Evolutionary conservation across 1,140 invertebrate species (phyloP), one percentile per base, ranked within the genome.

Genomic region (Augochlora pura): DNA sequence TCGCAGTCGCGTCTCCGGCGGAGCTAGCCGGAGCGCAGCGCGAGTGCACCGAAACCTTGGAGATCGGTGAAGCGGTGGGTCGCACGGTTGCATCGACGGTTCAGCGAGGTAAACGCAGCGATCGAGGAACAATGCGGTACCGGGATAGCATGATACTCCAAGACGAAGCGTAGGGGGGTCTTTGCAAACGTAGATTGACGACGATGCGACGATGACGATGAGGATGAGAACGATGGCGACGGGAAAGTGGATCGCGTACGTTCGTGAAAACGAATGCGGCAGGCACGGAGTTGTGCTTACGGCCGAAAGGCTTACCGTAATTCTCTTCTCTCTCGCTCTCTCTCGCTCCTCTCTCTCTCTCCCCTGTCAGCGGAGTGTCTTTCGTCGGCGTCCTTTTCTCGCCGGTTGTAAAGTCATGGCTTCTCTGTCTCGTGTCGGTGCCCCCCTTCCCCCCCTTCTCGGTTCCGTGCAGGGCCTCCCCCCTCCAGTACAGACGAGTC

Each of bases 231-330:
- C 6, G 42, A 46, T 7, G 42, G 42, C 16, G n/a, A 42, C 23
- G 52, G 25, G 59, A 78, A 57, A 78, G 62, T 78, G 14, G 21
- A 64, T 71, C 62, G 66, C 23, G 60, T 46, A 62, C 38, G 39
- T 59, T 57, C 54, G 8, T 52, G 49, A 52, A 52, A 52, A 52
- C 49, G 16, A 52, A 52, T 14, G 5, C 49, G 18, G 10, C 42
- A 12, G 10, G 14, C 16, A 52, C 63, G 38, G 68, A 42, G 68
- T 38, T 66, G 32, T 10, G 70, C 46, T 65, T 54, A 64, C n/a
- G 62, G 59, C 18, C 70, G 60, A 71, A 21, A 32, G 69, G 25
- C 60, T 68, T 39, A 54, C 54, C 14, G 71, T 73, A 84, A 85
- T 84, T 77, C 72, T 42, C 68, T 32, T 82, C 65, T 72, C 76